Evolutionary conservation across 2,888 invertebrate genomes (phyloP), one percentile per base, ranked within the genome.

Genomic region (Drosophila multiciliata): DNA sequence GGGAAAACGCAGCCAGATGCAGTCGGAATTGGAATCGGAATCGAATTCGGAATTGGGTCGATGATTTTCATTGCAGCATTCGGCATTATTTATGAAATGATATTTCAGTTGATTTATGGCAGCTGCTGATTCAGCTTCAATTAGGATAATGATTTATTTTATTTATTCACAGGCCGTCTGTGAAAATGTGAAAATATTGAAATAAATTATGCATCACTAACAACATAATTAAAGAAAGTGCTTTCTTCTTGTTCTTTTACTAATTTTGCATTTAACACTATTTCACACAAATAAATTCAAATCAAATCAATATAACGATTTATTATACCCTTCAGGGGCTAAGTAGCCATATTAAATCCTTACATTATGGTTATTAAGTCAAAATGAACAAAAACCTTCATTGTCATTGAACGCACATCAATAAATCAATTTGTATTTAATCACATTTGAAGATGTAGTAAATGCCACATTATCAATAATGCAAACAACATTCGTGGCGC

Each of bases 1-100:
- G 32, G 66, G 78, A 78, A 77, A 59, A 17, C 45, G 38, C 61
- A 45, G 38, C 60, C 77, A 77, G 77, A 69, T 77, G 69, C 40
- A 53, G 15, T 32, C 17, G 35, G 8, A 75, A 75, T 62, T 67
- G 50, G 72, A 64, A 58, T 49, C 6, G 49, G 3, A 50, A 35
- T 53, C 5, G n/a, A 40, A 11, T 40, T 20, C 1, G 49, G 26
- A 26, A 26, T 26, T 49, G 49, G 49, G 49, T 23, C 49, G 23
- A 0, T 61, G 57, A 32, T 35, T 42, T 29, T 62, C n/a, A 12
- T 26, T 9, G 11, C 29, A 8, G 20, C 15, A 6, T 45, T 45
- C n/a, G 38, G 40, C 15, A 45, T 66, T 15, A 50, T 50, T 36
- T n/a, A 49, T 40, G 23, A 20, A 29, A 4, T 15, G 8, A 23